Conservation (phyloP, 2,888 invertebrate genomes). For the Drosophila incognita region DNA sequence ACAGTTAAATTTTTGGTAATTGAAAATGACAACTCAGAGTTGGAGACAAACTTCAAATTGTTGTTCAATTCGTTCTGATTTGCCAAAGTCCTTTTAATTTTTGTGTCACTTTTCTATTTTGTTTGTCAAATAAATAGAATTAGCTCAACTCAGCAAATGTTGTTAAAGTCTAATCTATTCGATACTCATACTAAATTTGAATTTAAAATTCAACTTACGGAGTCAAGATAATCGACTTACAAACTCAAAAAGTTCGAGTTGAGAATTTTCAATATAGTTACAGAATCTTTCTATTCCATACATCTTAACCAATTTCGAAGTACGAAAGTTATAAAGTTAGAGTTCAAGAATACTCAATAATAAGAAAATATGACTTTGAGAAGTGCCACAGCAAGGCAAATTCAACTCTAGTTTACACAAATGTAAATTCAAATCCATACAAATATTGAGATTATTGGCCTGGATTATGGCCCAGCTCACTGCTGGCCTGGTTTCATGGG, state of each 20-base stretch:
- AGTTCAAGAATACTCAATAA: neutral
- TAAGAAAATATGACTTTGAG: neutral
- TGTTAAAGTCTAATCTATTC: neutral
- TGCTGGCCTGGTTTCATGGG: constrained; percentile 12
- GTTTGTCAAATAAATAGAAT: neutral
- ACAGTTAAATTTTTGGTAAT: neutral
- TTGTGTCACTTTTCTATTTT: no score
- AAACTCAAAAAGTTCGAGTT: neutral
- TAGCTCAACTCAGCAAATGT: neutral
- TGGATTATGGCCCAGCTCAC: neutral
- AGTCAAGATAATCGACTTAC: neutral
- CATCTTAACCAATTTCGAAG: neutral
- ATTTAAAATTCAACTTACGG: neutral
- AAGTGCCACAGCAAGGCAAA: neutral
- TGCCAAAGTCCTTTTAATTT: no score
- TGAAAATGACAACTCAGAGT: neutral
- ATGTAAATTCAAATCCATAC: neutral
- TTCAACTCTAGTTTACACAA: neutral
- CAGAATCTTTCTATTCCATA: neutral
- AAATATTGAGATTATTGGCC: constrained; percentile 18
- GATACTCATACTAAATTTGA: neutral
- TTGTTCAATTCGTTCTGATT: neutral
- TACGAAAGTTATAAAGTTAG: neutral
- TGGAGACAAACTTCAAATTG: neutral
- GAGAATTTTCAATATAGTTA: neutral